Evolutionary conservation across 2,113 vertebrate genomes (phyloP).

Genomic region (Trinectes maculatus): DNA sequence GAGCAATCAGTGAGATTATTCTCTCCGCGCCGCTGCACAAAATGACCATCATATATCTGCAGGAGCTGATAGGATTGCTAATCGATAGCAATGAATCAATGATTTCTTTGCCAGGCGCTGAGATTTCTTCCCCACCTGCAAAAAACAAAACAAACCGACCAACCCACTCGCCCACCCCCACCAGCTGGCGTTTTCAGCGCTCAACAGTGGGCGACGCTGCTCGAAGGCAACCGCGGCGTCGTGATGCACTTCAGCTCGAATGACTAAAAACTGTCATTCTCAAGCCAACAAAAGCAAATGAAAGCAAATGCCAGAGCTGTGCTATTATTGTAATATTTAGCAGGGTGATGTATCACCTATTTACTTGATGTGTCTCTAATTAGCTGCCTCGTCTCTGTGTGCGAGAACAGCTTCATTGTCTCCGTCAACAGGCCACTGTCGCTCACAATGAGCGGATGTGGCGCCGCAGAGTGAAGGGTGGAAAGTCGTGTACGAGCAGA

Average conservation of each 20-base stretch:
- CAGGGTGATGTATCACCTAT: conserved; percentile 46
- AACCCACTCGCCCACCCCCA: background rate
- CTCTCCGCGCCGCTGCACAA: conserved; percentile 38
- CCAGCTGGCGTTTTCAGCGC: conserved; percentile 30
- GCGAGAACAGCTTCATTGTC: conserved; percentile 40
- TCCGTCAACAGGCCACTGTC: too few relatives aligned
- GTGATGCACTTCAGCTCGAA: conserved; percentile 30
- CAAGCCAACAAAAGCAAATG: conserved; percentile 29
- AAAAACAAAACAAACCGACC: background rate
- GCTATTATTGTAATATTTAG: conserved; percentile 57
- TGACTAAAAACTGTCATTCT: conserved; percentile 46
- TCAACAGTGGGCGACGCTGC: background rate
- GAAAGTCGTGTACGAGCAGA: background rate
- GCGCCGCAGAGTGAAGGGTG: background rate
- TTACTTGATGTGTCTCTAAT: conserved; percentile 51
- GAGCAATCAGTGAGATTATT: conserved; percentile 48
- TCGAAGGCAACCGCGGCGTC: background rate
- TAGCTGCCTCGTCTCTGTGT: conserved; percentile 20
- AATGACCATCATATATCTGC: conserved; percentile 60
- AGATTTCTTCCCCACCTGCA: conserved; percentile 16
- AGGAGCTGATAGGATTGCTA: conserved; percentile 36
- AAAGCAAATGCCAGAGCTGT: conserved; percentile 54
- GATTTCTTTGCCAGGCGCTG: conserved; percentile 44
- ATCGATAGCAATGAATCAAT: conserved; percentile 54
- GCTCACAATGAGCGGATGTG: conserved; percentile 8